phyloP scores from a whole-genome alignment of 2,888 invertebrate species.

The Bembecia ichneumoniformis region DNA sequence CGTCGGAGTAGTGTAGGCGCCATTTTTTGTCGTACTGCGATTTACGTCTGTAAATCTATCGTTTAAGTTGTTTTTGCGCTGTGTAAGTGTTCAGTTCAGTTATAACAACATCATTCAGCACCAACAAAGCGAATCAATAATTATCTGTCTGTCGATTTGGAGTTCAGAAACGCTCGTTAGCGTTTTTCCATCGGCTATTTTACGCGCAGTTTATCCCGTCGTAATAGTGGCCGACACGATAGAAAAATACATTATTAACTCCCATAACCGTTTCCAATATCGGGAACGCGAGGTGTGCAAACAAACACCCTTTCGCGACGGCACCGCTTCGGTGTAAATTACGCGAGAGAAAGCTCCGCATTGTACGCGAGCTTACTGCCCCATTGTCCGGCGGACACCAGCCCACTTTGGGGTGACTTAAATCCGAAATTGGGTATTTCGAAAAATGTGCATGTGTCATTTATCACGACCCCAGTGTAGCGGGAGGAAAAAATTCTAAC shows the following conservation, averaged over 20 bases:
- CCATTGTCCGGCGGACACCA: conserved; percentile 55
- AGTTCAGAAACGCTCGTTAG: conserved; percentile 23
- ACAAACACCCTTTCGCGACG: conserved; percentile 35
- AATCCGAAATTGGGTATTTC: conserved; percentile 75
- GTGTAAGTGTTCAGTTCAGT: background rate
- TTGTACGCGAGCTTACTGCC: conserved; percentile 22
- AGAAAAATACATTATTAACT: conserved; percentile 62
- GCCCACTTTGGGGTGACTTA: conserved; percentile 74
- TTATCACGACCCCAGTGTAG: conserved; percentile 62
- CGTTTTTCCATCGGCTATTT: conserved; percentile 48
- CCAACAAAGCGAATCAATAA: conserved; percentile 18
- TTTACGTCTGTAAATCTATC: background rate
- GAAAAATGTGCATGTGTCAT: conserved; percentile 74
- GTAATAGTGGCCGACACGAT: conserved; percentile 40
- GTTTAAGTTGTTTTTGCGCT: background rate
- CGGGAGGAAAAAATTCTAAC: conserved; percentile 57
- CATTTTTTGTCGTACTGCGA: background rate
- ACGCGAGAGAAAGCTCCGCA: conserved; percentile 37
- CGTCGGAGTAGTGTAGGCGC: background rate
- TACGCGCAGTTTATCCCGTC: conserved; percentile 49
- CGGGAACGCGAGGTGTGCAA: conserved; percentile 31
- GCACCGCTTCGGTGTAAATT: conserved; percentile 48
- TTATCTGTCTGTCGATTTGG: conserved; percentile 21
- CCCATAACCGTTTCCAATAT: conserved; percentile 51
- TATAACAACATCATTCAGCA: conserved; percentile 3